Conservation (phyloP, 2,888 invertebrate genomes). For the Bombylius discolor region DNA sequence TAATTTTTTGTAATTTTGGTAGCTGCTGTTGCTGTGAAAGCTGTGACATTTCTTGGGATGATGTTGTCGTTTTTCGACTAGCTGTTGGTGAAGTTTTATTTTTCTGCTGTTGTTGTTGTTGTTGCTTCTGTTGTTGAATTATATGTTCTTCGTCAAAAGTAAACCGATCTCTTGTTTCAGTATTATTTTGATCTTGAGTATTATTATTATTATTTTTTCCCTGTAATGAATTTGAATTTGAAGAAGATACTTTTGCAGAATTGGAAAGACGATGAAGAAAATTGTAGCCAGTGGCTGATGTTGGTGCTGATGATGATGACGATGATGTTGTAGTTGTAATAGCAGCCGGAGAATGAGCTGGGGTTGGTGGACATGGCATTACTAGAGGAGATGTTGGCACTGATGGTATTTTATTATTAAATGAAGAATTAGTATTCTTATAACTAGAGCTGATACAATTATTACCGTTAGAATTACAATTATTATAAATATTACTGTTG, state of each 20-base stretch:
- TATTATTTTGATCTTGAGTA: background rate
- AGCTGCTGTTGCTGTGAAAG: slow-evolving; percentile 27
- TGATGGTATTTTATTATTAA: slow-evolving; percentile 41
- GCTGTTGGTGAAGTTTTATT: slow-evolving; percentile 13
- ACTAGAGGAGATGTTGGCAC: slow-evolving; percentile 60
- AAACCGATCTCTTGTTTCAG: slow-evolving; percentile 17
- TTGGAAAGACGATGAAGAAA: background rate
- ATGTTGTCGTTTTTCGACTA: background rate
- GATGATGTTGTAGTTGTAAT: slow-evolving; percentile 15
- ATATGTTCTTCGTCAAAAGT: slow-evolving; percentile 28
- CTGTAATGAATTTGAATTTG: slow-evolving; percentile 7
- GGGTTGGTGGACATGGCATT: slow-evolving; percentile 36
- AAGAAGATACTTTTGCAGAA: background rate
- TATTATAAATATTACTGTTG: background rate
- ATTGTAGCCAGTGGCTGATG: background rate
- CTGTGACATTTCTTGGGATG: slow-evolving; percentile 12
- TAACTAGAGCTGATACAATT: slow-evolving; percentile 9
- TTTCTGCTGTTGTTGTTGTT: slow-evolving; percentile 35
- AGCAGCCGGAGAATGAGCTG: slow-evolving; percentile 35
- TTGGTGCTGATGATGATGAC: slow-evolving; percentile 1
- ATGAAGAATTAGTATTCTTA: slow-evolving; percentile 13
- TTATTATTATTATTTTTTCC: background rate
- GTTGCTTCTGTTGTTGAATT: slow-evolving; percentile 17
- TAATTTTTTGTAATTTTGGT: slow-evolving; percentile 42
- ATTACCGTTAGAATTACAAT: slow-evolving; percentile 8